Percentiles rank a stretch among this genome's conserved stretches.
Evolutionary conservation across 2,113 vertebrate species (phyloP).

Genomic region (Hiodon alosoides): DNA sequence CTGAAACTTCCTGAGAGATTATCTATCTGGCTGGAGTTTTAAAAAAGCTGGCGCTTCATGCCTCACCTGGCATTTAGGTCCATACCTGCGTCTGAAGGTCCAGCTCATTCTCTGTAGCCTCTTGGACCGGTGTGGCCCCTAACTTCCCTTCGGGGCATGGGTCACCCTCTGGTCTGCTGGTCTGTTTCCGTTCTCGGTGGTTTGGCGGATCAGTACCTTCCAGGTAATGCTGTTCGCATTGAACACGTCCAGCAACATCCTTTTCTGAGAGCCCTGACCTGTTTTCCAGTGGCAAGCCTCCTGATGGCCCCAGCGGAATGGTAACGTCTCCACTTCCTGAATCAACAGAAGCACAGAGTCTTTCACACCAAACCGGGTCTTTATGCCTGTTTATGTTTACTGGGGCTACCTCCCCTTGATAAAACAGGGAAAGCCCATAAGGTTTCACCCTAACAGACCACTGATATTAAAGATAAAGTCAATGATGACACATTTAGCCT

Average conservation of each 20-base stretch:
- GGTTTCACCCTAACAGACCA: not conserved
- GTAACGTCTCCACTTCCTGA: not conserved
- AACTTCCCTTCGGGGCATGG: not conserved
- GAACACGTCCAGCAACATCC: no score
- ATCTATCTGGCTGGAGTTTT: no score
- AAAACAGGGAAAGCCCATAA: not conserved
- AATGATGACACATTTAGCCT: not conserved
- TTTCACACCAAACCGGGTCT: not conserved
- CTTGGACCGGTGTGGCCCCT: not conserved
- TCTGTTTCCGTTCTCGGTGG: not conserved
- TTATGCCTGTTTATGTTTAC: not conserved
- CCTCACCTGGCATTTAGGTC: slow-evolving; percentile 19
- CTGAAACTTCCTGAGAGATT: no score
- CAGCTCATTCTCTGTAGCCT: slow-evolving; percentile 36
- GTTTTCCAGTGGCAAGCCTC: no score
- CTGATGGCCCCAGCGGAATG: no score
- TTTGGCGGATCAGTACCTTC: not conserved
- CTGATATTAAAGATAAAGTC: not conserved
- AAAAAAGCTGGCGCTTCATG: not conserved
- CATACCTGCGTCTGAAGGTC: slow-evolving; percentile 61
- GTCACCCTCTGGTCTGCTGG: not conserved
- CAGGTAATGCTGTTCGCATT: no score
- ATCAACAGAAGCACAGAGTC: not conserved
- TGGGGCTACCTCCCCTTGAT: not conserved
- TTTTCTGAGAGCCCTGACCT: no score